Evolutionary conservation across 2,113 vertebrate genomes (phyloP).

Genomic region (Calyptomena viridis): DNA sequence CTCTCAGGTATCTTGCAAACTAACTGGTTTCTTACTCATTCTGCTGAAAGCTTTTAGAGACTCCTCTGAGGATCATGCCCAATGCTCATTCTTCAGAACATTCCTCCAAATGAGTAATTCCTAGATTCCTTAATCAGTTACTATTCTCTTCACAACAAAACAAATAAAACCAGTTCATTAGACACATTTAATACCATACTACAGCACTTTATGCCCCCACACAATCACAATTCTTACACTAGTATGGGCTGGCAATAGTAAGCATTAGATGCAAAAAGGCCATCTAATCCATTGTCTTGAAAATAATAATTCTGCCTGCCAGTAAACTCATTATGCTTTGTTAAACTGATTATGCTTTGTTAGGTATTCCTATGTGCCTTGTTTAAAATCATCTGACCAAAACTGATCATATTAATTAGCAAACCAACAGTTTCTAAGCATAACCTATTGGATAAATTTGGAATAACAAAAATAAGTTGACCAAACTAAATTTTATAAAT

Average conservation of each 20-base stretch:
- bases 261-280: neutral
- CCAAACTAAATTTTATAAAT: neutral
- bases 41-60: neutral
- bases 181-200: neutral
- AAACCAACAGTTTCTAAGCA: neutral
- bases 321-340: neutral
- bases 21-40: neutral
- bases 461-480: neutral
- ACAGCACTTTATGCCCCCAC: neutral
- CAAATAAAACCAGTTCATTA: neutral
- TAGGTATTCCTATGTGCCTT: neutral
- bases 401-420: neutral
- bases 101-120: neutral
- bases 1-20: neutral
- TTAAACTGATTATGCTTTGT: neutral
- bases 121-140: neutral
- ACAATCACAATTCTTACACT: neutral
- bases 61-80: neutral
- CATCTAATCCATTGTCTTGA: slow-evolving; percentile 8
- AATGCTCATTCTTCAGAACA: neutral
- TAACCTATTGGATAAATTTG: neutral
- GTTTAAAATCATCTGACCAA: neutral
- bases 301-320: neutral
- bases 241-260: neutral
- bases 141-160: neutral